Evolutionary conservation across 2,113 vertebrate species (phyloP).

Genomic region (Monopterus albus): DNA sequence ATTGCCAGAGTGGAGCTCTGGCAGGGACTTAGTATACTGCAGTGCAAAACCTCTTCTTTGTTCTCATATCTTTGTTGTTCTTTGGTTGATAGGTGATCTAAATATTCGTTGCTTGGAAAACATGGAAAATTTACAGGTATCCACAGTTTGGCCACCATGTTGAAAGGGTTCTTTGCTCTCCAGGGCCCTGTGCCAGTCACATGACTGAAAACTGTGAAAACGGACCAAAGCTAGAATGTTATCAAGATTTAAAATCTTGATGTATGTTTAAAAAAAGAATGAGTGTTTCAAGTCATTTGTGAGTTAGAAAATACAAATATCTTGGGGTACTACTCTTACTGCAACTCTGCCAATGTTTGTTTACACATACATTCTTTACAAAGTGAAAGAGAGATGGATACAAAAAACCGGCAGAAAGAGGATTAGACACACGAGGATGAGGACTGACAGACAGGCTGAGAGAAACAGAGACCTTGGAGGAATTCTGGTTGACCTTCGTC

Average conservation of each 20-base stretch:
- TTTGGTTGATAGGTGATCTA: too few species aligned
- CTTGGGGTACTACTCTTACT: not conserved
- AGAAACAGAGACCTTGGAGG: conserved; percentile 40
- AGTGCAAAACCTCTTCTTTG: too few species aligned
- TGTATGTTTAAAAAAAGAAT: not conserved
- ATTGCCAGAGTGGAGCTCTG: too few species aligned
- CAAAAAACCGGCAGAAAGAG: conserved; percentile 1
- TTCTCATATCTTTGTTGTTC: too few species aligned
- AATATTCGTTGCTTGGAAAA: too few species aligned
- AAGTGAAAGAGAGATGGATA: not conserved
- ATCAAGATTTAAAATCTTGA: not conserved
- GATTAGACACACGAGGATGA: conserved; percentile 6
- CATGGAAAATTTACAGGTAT: too few species aligned
- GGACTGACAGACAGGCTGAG: conserved; percentile 32
- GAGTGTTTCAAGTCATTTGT: not conserved
- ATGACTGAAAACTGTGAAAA: too few species aligned
- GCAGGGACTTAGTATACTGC: too few species aligned
- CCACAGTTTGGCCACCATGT: too few species aligned
- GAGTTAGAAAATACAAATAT: not conserved
- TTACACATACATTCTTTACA: not conserved
- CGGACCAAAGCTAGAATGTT: too few species aligned
- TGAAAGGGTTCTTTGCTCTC: too few species aligned
- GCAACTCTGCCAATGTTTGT: not conserved
- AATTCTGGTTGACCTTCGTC: conserved; percentile 74
- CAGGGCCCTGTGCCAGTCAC: too few species aligned